Base-by-base conservation (phyloP, 2,888 invertebrate species). In the Pediacus dermestoides region DNA sequence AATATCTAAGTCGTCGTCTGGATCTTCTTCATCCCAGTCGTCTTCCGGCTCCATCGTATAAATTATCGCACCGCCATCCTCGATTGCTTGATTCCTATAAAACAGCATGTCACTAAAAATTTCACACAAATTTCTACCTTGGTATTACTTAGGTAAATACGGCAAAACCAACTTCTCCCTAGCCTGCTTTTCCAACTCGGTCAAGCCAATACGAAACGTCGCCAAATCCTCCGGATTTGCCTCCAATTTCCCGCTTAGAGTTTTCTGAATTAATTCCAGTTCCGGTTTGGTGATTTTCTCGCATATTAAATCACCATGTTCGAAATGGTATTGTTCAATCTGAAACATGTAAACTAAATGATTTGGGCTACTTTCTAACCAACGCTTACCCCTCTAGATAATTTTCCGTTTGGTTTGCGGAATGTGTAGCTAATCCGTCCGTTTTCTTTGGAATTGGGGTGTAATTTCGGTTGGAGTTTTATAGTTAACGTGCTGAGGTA, bases 21-120 rank as follows among this genome's bases (percentile, higher is more conserved):
- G 88, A 70, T 89, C 88, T 68, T 88, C 88, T 58, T 87, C 88
- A 59, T 89, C 89, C 74, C 85, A 82, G 63, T 88, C 88, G 65
- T 88, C 88, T 1, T 78, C 75, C 35, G 79, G 80, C 67, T 89
- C 88, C 6, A 87, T 83, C 48, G 81, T 76, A 59, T 89, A 88
- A 51, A 80, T 76, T 18, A 88, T 84, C 60, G 78, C 78, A 25
- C 81, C 78, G 42, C 74, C 75, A 25, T 40, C 35, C 14, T 44
- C 34, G 12, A 30, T 4, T 28, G 50, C 39, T 14, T 45, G 49
- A 30, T 49, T 41, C 30, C 47, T 53, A 35, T 25, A 46, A 45
- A 40, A 46, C 45, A 37, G 37, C 44, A 35, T 41, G 26, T 33
- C 9, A 21, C 40, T 31, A 10, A 26, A 40, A 39, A 10, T 30